These are phyloP conservation scores for Andrena trimmerana DNA, from an alignment of 2,888 invertebrate species.

Conservation along the genomic window DNA sequence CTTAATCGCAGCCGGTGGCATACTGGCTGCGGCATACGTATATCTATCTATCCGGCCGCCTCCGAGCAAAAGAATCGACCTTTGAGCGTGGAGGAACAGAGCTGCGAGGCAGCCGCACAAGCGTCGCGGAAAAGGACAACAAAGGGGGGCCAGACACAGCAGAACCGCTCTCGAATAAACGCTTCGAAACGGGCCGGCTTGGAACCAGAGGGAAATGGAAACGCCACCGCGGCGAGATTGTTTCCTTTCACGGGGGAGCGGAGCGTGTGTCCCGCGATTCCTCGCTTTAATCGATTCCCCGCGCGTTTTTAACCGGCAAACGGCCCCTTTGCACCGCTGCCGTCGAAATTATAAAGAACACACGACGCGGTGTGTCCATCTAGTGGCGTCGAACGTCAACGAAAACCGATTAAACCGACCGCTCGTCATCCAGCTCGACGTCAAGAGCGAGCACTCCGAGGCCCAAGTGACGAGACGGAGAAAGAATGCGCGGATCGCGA, in stretches of 20 bases:
- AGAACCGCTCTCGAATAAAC: constrained; percentile 36
- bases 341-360: too few relatives aligned
- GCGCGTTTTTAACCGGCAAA: constrained; percentile 30
- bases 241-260: constrained; percentile 46
- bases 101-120: constrained; percentile 21
- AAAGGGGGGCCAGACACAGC: constrained; percentile 32
- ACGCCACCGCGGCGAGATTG: constrained; percentile 46
- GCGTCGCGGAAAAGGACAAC: constrained; percentile 30
- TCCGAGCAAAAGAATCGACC: constrained; percentile 66
- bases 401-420: not conserved
- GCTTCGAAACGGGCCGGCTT: constrained; percentile 17
- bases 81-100: constrained; percentile 59
- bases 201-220: constrained; percentile 38
- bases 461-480: constrained; percentile 19
- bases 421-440: not conserved
- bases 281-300: constrained; percentile 40
- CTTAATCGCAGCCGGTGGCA: constrained; percentile 77
- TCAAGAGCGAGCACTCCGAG: not conserved
- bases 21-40: constrained; percentile 45
- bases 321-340: not conserved
- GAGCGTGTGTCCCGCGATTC: not conserved
- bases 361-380: too few relatives aligned
- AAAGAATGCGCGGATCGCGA: constrained; percentile 37
- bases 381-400: too few relatives aligned
- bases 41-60: constrained; percentile 33